Percentiles rank a stretch among this genome's conserved stretches.
Conservation (phyloP, 2,888 invertebrate species). For the Calameuta idolon region DNA sequence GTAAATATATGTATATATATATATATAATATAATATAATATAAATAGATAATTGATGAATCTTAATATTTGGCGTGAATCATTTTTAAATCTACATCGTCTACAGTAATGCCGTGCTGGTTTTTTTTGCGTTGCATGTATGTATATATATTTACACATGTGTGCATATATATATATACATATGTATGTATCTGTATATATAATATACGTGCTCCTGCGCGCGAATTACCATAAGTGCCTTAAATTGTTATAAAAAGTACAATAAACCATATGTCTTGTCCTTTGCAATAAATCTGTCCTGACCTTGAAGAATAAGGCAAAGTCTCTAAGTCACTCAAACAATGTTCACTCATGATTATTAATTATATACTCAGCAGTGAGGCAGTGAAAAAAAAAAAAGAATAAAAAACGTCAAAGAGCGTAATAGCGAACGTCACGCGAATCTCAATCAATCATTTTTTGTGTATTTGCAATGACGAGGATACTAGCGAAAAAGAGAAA, state of each 20-base stretch:
- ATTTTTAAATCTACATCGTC: constrained; percentile 44
- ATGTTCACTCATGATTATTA: neutral
- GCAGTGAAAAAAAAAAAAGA: neutral
- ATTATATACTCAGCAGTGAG: neutral
- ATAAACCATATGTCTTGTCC: neutral
- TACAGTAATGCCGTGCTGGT: constrained; percentile 7
- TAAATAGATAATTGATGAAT: constrained; percentile 45
- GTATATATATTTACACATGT: neutral
- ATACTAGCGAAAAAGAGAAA: neutral
- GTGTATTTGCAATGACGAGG: neutral
- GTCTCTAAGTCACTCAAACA: neutral
- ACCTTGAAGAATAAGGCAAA: neutral
- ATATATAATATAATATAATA: constrained; percentile 44
- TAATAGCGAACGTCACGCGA: neutral
- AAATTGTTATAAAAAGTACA: neutral
- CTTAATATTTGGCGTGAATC: constrained; percentile 60
- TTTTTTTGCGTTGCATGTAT: neutral
- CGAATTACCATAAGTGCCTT: neutral
- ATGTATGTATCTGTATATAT: neutral
- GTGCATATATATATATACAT: neutral
- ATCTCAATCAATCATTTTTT: neutral
- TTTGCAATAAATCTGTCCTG: neutral
- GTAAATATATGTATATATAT: constrained; percentile 32
- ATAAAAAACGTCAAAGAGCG: neutral
- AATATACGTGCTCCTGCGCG: neutral